Base-by-base conservation (phyloP, 2,888 invertebrate species). In the Napeogenes sylphis region DNA sequence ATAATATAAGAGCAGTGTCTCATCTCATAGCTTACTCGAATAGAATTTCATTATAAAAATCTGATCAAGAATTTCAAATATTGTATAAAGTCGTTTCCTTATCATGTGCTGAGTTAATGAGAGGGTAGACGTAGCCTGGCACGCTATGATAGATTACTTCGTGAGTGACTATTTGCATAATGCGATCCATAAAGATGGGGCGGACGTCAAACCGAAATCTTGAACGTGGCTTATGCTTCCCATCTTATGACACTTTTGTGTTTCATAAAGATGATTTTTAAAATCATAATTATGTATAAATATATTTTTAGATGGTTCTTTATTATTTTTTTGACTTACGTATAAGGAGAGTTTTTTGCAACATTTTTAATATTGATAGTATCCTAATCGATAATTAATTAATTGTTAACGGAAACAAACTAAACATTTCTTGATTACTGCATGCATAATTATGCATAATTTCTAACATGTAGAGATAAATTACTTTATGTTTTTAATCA, bases 141-240 rank as follows among this genome's bases (percentile, higher is more conserved):
- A 45, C 63, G 61, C 53, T 64, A 63, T 68, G 66, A 66, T 66
- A 68, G 69, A 68, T 67, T 68, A 68, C 68, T 67, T 57, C 66
- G 59, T 71, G 68, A 67, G 63, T 68, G 66, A 61, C 57, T 62
- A 71, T 73, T 72, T 72, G 66, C 71, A 72, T 72, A 70, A 68
- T 70, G 69, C 65, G 58, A 67, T 70, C 66, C 64, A 61, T 70
- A 66, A 68, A 47, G 61, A 63, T 58, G 62, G 57, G 57, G 55
- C 55, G 55, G 61, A 61, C 59, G 61, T 62, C 64, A 56, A 64
- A 55, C 45, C 55, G 45, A 59, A 59, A 59, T 59, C 51, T 51
- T 30, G 51, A 51, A 30, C 51, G 51, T 30, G 30, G 12, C 51
- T 51, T 51, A 51, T 51, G 51, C 2, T 30, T 10, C 30, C 12